Evolutionary conservation across 2,113 vertebrate species (phyloP).

Genomic region (Pseudorectes ferrugineus): DNA sequence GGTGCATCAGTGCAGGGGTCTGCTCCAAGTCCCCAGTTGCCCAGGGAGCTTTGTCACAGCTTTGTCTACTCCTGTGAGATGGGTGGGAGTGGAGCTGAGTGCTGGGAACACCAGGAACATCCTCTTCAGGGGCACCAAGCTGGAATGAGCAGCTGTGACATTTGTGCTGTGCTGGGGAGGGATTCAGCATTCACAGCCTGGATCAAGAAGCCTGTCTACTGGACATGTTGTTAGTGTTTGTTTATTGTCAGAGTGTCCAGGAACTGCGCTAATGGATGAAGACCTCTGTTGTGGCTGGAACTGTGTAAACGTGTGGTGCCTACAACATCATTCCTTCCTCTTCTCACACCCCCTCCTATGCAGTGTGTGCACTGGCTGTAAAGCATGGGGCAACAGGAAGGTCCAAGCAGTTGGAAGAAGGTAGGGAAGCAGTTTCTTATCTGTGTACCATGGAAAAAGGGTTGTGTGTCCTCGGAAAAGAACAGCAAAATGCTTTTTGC

Average conservation of each 20-base stretch:
- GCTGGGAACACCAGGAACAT: not conserved
- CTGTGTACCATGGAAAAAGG: not conserved
- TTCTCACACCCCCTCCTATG: not conserved
- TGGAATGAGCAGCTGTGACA: not conserved
- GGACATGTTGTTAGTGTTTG: not conserved
- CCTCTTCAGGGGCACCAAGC: not conserved
- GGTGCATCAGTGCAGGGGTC: rapidly evolving
- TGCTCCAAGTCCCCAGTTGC: not conserved
- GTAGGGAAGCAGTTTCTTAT: not conserved
- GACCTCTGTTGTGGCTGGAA: not conserved
- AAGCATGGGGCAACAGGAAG: not conserved
- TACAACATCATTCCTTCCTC: not conserved
- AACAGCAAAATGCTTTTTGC: not conserved
- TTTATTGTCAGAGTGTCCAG: not conserved
- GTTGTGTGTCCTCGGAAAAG: not conserved
- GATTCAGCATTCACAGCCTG: rapidly evolving
- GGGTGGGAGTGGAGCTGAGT: not conserved
- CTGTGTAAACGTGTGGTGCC: not conserved
- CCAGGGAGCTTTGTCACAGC: not conserved
- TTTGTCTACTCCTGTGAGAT: not conserved
- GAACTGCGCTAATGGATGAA: not conserved
- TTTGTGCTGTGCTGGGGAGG: not conserved
- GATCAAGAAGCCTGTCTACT: not conserved
- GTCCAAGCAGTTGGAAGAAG: not conserved
- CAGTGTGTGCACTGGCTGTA: not conserved